A percentile compares a stretch with the other conserved stretches of the same genome.
These are phyloP conservation scores for Thalassoma bifasciatum DNA, from an alignment of 2,113 vertebrate genomes.

Conservation along the genomic window DNA sequence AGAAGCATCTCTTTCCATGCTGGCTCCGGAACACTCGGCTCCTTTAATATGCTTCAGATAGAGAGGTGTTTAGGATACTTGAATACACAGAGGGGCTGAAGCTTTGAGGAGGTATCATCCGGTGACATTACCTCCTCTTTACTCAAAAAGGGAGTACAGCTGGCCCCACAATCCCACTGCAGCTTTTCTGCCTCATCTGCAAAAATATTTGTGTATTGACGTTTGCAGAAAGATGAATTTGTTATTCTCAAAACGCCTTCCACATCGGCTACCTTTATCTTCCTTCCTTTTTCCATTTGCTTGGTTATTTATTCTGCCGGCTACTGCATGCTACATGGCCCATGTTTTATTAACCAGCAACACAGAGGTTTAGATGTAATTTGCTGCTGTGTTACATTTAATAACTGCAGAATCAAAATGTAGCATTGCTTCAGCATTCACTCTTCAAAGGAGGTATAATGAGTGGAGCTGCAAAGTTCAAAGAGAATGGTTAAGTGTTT, in stretches of 20 bases:
- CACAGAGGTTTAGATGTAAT: slow-evolving; percentile 77
- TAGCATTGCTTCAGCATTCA: slow-evolving; percentile 75
- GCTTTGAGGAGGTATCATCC: slow-evolving; percentile 43
- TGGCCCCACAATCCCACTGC: slow-evolving; percentile 28
- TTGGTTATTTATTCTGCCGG: slow-evolving; percentile 63
- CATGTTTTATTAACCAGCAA: slow-evolving; percentile 78
- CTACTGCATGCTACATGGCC: slow-evolving; percentile 44
- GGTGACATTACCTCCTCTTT: slow-evolving; percentile 58
- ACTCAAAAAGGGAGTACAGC: slow-evolving; percentile 35
- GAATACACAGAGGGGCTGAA: slow-evolving; percentile 12
- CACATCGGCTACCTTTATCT: slow-evolving; percentile 53
- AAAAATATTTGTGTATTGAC: slow-evolving; percentile 69
- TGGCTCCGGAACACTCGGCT: slow-evolving; percentile 36
- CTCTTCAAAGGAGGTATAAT: slow-evolving; percentile 84
- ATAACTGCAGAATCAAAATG: slow-evolving; percentile 83
- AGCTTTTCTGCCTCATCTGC: slow-evolving; percentile 65
- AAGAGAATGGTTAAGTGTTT: slow-evolving; percentile 84
- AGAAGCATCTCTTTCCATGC: slow-evolving; percentile 32
- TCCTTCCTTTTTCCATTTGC: slow-evolving; percentile 32
- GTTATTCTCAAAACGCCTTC: slow-evolving; percentile 49
- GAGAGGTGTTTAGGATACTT: slow-evolving; percentile 40
- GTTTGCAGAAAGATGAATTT: slow-evolving; percentile 64
- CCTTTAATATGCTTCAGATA: slow-evolving; percentile 51
- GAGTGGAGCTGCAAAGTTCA: slow-evolving; percentile 80
- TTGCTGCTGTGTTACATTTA: slow-evolving; percentile 82